phyloP scores from a whole-genome alignment of 2,797 vertebrate genomes.

The Adelosebastes latens region DNA sequence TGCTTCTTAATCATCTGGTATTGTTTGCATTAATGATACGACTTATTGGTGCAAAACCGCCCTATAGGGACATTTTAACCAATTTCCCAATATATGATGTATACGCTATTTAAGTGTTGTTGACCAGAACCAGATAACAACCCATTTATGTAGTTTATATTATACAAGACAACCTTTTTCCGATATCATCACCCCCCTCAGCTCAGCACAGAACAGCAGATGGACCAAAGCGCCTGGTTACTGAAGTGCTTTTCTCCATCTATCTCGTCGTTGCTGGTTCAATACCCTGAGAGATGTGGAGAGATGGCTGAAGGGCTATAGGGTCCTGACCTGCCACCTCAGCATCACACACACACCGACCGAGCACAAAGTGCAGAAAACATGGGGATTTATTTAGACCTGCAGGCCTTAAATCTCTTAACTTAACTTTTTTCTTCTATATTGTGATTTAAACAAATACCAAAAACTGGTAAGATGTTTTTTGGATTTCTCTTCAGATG shows the following conservation, averaged over 20 bases:
- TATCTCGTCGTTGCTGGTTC: conserved; percentile 76
- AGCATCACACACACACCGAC: conserved; percentile 53
- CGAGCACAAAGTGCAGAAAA: conserved; percentile 58
- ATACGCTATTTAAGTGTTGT: neutral
- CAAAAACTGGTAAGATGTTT: neutral
- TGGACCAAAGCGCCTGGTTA: conserved; percentile 67
- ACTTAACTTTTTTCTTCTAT: neutral
- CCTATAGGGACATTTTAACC: neutral
- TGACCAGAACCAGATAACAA: conserved; percentile 27
- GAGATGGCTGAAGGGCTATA: conserved; percentile 74
- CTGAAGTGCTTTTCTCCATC: conserved; percentile 76
- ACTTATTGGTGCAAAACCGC: neutral
- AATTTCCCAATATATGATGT: neutral
- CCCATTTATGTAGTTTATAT: conserved; percentile 37
- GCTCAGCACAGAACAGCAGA: conserved; percentile 61
- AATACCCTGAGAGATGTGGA: conserved; percentile 78
- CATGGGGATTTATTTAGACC: conserved; percentile 20
- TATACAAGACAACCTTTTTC: conserved; percentile 43
- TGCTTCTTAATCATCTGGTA: neutral
- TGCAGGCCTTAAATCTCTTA: neutral
- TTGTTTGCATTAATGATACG: neutral
- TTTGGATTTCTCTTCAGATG: accelerated
- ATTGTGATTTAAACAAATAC: neutral
- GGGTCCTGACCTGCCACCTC: conserved; percentile 81
- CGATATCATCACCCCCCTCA: conserved; percentile 30